Percentiles rank a stretch among this genome's conserved stretches.
Conservation (phyloP, 2,888 invertebrate species). For the Mechanitis mazaeus region DNA sequence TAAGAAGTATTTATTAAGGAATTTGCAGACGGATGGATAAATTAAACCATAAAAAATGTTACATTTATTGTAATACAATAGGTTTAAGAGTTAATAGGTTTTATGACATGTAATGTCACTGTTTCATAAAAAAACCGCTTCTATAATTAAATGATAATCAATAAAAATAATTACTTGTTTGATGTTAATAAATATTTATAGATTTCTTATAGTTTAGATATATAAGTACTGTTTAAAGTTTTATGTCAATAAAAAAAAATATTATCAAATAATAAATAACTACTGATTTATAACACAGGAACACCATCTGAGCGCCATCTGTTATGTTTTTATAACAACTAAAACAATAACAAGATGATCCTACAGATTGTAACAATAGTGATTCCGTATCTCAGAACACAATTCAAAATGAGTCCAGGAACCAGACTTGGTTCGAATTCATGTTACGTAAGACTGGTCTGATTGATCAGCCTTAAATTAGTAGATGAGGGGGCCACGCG, state of each 20-base stretch:
- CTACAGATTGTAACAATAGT: no score
- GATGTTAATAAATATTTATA: no score
- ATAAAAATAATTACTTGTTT: no score
- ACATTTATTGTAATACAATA: not conserved
- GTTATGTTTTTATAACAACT: conserved; percentile 17
- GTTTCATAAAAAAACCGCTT: no score
- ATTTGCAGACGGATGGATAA: not conserved
- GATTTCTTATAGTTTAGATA: no score
- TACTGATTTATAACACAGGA: no score
- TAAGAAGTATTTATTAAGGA: conserved; percentile 9
- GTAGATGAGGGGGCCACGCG: conserved; percentile 51
- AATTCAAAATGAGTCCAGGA: conserved; percentile 15
- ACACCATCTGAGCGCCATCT: conserved; percentile 19
- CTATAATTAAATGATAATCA: no score
- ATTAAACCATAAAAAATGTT: not conserved
- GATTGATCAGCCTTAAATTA: conserved; percentile 76
- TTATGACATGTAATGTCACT: no score
- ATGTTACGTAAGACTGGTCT: conserved; percentile 63
- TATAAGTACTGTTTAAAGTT: not conserved
- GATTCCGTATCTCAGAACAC: not conserved
- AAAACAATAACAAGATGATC: not conserved
- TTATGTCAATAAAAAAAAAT: not conserved
- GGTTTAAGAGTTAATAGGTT: not conserved
- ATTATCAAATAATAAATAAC: no score
- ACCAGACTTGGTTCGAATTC: conserved; percentile 37